phyloP scores from a whole-genome alignment of 2,888 invertebrate genomes.

The Eupithecia inturbata region DNA sequence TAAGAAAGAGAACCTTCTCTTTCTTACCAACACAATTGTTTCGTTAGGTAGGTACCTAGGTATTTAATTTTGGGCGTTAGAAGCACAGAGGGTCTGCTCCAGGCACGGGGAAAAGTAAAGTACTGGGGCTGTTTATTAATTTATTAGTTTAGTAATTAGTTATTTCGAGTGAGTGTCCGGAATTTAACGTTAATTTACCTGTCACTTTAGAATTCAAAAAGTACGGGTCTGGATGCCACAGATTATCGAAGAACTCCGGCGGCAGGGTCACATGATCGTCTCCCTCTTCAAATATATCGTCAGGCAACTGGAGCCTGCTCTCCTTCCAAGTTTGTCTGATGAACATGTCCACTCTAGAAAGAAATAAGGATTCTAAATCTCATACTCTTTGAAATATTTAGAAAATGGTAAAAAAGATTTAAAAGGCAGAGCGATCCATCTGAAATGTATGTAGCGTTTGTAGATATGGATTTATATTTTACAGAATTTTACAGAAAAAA shows the following conservation, averaged over 20 bases:
- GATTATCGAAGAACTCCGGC: constrained; percentile 91
- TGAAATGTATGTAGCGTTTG: too few species aligned
- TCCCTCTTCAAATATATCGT: constrained; percentile 91
- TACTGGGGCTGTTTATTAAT: background rate
- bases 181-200: constrained; percentile 75
- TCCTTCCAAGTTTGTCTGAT: constrained; percentile 92
- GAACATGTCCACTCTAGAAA: constrained; percentile 91
- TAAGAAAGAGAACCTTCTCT: too few species aligned
- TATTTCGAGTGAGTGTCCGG: background rate
- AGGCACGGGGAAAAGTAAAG: background rate
- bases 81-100: background rate
- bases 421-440: too few species aligned
- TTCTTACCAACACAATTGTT: too few species aligned
- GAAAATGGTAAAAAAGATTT: too few species aligned
- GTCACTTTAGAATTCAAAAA: constrained; percentile 93
- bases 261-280: constrained; percentile 92
- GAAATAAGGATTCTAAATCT: background rate
- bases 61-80: background rate
- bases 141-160: background rate
- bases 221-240: constrained; percentile 95
- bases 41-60: too few species aligned
- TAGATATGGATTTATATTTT: too few species aligned
- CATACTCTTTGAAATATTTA: too few species aligned
- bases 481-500: too few species aligned
- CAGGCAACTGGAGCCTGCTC: constrained; percentile 89